phyloP scores from a whole-genome alignment of 2,113 vertebrate genomes.

The Xenopus laevis region DNA sequence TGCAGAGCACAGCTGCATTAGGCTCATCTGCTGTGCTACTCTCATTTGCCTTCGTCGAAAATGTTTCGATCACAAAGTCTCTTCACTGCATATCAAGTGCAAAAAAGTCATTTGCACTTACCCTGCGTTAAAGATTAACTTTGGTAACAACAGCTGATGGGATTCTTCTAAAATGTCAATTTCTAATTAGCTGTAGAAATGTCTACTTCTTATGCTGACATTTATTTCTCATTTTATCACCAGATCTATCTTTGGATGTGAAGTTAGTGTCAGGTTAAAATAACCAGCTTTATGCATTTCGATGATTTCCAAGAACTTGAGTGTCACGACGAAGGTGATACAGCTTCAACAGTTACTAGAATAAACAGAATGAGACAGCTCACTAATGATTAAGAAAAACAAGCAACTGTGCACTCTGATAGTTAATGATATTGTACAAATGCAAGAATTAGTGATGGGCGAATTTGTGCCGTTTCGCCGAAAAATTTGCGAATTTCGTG shows the following conservation, averaged over 20 bases:
- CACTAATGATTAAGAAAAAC: neutral
- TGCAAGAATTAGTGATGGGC: no score
- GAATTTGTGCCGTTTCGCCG: no score
- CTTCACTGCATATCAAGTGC: neutral
- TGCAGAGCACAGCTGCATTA: no score
- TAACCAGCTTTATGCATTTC: neutral
- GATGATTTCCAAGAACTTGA: slow-evolving; percentile 14
- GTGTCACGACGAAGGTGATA: slow-evolving; percentile 4
- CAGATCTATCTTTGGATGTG: neutral
- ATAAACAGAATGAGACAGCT: neutral
- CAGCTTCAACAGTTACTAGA: neutral
- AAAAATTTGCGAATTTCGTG: no score
- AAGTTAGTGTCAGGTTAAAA: slow-evolving; percentile 2
- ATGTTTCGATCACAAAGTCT: neutral
- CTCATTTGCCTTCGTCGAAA: neutral
- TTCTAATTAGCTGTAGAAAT: slow-evolving; percentile 6
- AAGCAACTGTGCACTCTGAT: neutral
- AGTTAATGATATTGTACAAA: no score
- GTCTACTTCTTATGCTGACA: neutral
- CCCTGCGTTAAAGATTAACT: neutral
- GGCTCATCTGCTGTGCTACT: neutral
- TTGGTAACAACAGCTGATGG: neutral
- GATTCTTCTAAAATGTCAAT: neutral
- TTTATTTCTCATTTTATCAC: slow-evolving; percentile 10
- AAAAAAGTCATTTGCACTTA: neutral